Evolutionary conservation across 2,797 vertebrate species (phyloP).

Genomic region (Helarctos malayanus): DNA sequence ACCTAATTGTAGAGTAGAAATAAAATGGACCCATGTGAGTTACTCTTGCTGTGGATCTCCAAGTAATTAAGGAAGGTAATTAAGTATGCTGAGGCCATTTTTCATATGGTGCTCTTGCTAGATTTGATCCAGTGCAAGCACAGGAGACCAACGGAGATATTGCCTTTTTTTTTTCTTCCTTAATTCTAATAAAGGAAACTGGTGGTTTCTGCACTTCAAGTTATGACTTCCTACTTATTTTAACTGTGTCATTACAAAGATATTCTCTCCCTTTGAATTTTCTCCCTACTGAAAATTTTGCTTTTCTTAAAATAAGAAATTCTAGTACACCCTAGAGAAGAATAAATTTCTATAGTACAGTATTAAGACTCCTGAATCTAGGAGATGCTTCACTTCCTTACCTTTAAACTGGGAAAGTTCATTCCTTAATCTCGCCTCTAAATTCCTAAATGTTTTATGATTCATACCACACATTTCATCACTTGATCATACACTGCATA

Average conservation of each 20-base stretch:
- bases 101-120: slow-evolving; percentile 23
- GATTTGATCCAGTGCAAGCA: background rate
- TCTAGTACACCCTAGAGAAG: background rate
- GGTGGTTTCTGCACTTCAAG: background rate
- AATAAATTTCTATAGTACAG: background rate
- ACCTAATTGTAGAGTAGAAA: background rate
- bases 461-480: background rate
- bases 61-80: slow-evolving; percentile 71
- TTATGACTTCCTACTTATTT: slow-evolving; percentile 52
- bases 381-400: background rate
- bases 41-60: slow-evolving; percentile 44
- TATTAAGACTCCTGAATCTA: background rate
- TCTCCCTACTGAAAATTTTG: background rate
- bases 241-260: background rate
- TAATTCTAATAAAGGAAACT: slow-evolving; percentile 60
- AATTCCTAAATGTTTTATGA: background rate
- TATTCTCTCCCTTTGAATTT: slow-evolving; percentile 20
- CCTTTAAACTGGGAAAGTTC: background rate
- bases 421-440: background rate
- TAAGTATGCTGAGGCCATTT: slow-evolving; percentile 50
- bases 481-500: background rate
- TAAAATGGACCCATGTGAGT: slow-evolving; percentile 32
- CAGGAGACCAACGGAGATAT: background rate
- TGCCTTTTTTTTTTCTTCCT: background rate
- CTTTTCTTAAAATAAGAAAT: slow-evolving; percentile 40